These are phyloP conservation scores for Eulemur rubriventer DNA, from an alignment of 2,797 vertebrate species.

Conservation along the genomic window DNA sequence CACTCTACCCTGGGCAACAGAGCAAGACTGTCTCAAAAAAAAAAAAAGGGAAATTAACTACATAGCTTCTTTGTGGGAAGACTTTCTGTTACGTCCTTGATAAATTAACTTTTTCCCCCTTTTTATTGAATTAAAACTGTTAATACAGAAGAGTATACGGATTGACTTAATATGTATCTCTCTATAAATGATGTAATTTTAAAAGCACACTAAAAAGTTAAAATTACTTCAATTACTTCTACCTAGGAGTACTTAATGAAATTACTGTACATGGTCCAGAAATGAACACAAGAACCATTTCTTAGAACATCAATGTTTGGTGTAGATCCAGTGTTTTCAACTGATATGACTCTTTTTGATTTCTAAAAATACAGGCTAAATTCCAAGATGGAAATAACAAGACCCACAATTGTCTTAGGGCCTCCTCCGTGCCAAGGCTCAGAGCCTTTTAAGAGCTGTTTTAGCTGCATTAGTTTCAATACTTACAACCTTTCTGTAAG, in stretches of 20 bases:
- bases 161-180: slow-evolving; percentile 42
- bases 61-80: background rate
- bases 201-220: background rate
- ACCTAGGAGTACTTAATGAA: slow-evolving; percentile 30
- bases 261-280: background rate
- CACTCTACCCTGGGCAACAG: too few relatives aligned
- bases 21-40: too few relatives aligned
- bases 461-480: background rate
- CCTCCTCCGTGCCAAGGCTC: background rate
- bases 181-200: background rate
- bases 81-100: background rate
- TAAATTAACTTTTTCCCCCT: background rate
- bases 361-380: background rate
- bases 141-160: background rate
- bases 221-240: slow-evolving; percentile 34
- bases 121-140: background rate
- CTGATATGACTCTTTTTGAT: background rate
- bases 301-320: background rate
- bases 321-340: background rate
- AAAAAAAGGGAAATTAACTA: background rate
- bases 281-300: slow-evolving; percentile 38
- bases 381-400: slow-evolving; percentile 20
- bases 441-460: background rate
- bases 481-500: background rate
- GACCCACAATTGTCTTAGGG: background rate